Evolutionary conservation across 2,888 invertebrate genomes (phyloP).

Genomic region (Mesopsocus fuscifrons): DNA sequence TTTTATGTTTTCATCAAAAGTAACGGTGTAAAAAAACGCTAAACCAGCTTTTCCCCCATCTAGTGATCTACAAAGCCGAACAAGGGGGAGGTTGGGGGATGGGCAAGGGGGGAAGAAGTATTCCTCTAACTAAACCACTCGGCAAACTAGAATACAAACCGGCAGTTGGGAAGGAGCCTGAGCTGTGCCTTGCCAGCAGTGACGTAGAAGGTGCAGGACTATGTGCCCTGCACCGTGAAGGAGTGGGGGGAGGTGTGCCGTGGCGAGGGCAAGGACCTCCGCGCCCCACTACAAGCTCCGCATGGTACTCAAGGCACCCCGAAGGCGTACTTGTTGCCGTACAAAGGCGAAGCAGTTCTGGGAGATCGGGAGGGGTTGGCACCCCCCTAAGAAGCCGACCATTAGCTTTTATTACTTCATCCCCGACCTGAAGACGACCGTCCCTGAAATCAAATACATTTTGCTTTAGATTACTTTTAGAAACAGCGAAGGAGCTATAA

Average conservation of each 20-base stretch:
- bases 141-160: too few relatives aligned
- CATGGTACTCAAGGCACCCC: constrained; percentile 17
- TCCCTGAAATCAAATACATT: constrained; percentile 20
- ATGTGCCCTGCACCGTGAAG: neutral
- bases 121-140: too few relatives aligned
- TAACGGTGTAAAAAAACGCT: too few relatives aligned
- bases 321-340: constrained; percentile 4
- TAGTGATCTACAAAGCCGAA: too few relatives aligned
- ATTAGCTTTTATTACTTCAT: constrained; percentile 29
- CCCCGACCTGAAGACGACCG: constrained; percentile 25
- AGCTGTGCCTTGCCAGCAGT: neutral
- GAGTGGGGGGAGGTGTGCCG: constrained; percentile 9
- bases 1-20: too few relatives aligned
- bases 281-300: constrained; percentile 21
- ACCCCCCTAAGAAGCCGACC: constrained; percentile 26
- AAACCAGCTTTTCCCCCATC: too few relatives aligned
- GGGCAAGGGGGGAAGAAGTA: too few relatives aligned
- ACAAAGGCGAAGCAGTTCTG: constrained; percentile 17
- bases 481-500: too few relatives aligned
- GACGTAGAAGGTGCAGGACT: neutral
- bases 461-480: too few relatives aligned
- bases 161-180: neutral
- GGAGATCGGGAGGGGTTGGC: constrained; percentile 20
- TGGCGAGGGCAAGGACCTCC: constrained; percentile 12
- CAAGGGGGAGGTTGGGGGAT: too few relatives aligned